phyloP scores from a whole-genome alignment of 2,888 invertebrate genomes.

The Orthonychiurus folsomi region DNA sequence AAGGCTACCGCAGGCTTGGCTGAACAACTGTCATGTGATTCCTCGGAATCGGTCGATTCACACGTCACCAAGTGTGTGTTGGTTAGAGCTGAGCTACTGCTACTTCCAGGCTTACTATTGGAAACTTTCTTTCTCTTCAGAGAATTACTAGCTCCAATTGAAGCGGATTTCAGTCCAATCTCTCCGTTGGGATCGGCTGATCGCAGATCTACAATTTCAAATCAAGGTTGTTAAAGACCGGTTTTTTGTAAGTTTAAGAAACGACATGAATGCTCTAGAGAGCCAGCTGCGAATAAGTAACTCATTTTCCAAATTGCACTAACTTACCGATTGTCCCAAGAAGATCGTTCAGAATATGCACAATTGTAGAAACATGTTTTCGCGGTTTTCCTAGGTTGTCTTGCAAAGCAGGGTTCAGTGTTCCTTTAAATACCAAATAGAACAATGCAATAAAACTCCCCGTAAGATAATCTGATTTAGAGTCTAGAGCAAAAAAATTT shows the following conservation, averaged over 20 bases:
- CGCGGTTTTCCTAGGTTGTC: slow-evolving; percentile 84
- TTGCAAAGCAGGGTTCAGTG: slow-evolving; percentile 83
- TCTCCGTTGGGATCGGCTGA: background rate
- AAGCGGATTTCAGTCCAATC: background rate
- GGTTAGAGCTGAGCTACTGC: background rate
- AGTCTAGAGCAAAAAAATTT: background rate
- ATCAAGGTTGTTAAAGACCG: too few species aligned
- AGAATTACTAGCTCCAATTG: background rate
- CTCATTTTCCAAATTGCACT: too few species aligned
- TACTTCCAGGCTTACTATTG: background rate
- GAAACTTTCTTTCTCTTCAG: background rate
- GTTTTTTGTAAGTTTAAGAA: too few species aligned
- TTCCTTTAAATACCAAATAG: slow-evolving; percentile 52
- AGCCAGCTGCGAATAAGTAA: too few species aligned
- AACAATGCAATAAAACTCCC: background rate
- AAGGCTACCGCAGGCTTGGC: background rate
- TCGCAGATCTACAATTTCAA: background rate
- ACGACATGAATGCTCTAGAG: too few species aligned
- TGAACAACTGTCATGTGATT: background rate
- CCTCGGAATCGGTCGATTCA: background rate
- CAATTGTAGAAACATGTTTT: slow-evolving; percentile 87
- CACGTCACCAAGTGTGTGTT: background rate
- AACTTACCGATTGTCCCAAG: slow-evolving; percentile 45
- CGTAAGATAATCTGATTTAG: background rate
- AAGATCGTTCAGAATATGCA: slow-evolving; percentile 89